These are phyloP conservation scores for Catharus ustulatus DNA, from an alignment of 2,797 vertebrate species.

Conservation along the genomic window DNA sequence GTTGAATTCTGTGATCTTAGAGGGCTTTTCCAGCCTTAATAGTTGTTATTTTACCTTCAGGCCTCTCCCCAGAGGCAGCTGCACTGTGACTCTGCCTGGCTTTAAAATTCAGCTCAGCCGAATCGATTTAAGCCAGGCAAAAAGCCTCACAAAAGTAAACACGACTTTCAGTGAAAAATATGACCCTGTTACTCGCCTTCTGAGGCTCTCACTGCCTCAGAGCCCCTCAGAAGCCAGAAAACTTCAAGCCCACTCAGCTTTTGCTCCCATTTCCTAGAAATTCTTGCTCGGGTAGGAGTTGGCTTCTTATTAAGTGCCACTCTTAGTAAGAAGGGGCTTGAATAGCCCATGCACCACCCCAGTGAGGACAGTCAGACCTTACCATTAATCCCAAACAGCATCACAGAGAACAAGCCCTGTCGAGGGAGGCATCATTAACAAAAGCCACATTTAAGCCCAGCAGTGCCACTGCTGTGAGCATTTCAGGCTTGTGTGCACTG, in stretches of 20 bases:
- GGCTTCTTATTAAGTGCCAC: background rate
- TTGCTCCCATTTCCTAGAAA: background rate
- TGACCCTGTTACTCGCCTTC: fast-evolving
- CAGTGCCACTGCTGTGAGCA: background rate
- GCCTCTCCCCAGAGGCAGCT: background rate
- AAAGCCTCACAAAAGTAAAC: background rate
- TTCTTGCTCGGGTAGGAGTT: fast-evolving
- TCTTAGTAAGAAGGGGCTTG: background rate
- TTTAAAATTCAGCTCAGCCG: background rate
- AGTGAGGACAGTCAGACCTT: background rate
- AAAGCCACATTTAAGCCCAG: background rate
- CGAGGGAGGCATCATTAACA: background rate
- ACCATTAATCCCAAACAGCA: background rate
- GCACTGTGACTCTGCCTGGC: background rate
- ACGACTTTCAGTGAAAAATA: background rate
- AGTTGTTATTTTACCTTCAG: background rate
- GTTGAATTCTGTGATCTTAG: background rate
- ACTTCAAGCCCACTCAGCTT: background rate
- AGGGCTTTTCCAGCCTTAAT: background rate
- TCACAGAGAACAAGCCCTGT: background rate
- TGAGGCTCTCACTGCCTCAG: background rate
- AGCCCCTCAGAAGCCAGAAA: background rate
- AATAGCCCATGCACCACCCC: background rate
- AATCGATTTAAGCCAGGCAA: background rate
- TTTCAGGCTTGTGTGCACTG: background rate